phyloP scores from a whole-genome alignment of 2,797 vertebrate species.

The Nannoperca australis region DNA sequence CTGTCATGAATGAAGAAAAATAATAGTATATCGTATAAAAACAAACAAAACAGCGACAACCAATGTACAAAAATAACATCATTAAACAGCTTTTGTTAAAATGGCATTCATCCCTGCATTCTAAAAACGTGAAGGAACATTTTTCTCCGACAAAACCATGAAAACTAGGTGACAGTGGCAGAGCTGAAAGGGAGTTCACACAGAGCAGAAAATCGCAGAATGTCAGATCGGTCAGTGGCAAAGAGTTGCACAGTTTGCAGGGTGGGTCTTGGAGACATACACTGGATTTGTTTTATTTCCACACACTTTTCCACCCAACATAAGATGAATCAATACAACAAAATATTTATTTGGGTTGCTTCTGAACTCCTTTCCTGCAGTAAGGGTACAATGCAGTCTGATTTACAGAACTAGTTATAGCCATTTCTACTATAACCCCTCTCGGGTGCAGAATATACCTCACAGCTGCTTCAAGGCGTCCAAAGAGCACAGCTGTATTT shows the following conservation, averaged over 20 bases:
- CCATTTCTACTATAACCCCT: constrained; percentile 6
- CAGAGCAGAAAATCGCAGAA: constrained; percentile 36
- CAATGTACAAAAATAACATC: constrained; percentile 73
- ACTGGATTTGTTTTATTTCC: constrained; percentile 31
- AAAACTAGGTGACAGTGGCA: constrained; percentile 31
- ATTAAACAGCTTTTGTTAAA: constrained; percentile 69
- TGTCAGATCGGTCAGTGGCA: constrained; percentile 33
- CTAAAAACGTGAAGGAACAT: constrained; percentile 36
- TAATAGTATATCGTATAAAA: constrained; percentile 69
- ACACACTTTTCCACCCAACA: neutral
- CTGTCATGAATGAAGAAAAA: constrained; percentile 22
- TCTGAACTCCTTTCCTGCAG: constrained; percentile 14
- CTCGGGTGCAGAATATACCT: constrained; percentile 13
- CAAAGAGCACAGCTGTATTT: constrained; percentile 54
- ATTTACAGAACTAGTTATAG: constrained; percentile 33
- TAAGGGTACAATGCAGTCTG: constrained; percentile 12
- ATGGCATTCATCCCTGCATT: constrained; percentile 50
- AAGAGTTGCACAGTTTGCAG: constrained; percentile 22
- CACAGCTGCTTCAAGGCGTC: constrained; percentile 34
- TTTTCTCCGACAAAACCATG: constrained; percentile 25
- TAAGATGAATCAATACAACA: constrained; percentile 21
- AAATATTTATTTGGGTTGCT: constrained; percentile 29
- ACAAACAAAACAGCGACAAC: constrained; percentile 64
- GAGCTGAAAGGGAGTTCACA: constrained; percentile 33
- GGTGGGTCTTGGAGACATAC: constrained; percentile 25